Evolutionary conservation across 2,113 vertebrate genomes (phyloP).

Genomic region (Benitochromis conjunctus): DNA sequence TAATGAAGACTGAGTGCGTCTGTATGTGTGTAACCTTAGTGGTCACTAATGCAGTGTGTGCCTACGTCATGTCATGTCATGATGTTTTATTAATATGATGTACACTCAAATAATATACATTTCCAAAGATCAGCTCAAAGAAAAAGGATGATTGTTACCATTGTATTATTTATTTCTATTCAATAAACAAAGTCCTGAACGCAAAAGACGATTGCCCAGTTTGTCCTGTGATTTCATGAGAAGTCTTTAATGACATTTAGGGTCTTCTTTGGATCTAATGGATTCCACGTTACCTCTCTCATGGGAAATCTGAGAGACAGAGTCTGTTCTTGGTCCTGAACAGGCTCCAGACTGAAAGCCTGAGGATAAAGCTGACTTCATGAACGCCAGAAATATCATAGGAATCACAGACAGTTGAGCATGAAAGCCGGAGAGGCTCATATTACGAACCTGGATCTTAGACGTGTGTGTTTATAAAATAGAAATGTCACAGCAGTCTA

Average conservation of each 20-base stretch:
- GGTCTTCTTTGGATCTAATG: background rate
- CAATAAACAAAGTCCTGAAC: background rate
- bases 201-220: background rate
- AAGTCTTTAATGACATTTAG: background rate
- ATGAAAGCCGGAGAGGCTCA: background rate
- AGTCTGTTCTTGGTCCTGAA: background rate
- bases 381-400: background rate
- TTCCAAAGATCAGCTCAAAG: background rate
- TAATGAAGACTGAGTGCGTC: slow-evolving; percentile 17
- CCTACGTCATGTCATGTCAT: background rate
- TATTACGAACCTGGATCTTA: background rate
- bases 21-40: background rate
- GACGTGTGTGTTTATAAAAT: background rate
- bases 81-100: slow-evolving; percentile 33
- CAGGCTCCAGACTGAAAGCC: background rate
- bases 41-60: slow-evolving; percentile 11
- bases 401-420: background rate
- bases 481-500: background rate
- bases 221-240: background rate
- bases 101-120: background rate
- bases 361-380: background rate
- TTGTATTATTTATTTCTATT: too few species aligned
- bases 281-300: background rate
- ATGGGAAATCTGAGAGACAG: background rate
- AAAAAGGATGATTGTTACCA: background rate